Conservation (phyloP, 1,140 invertebrate genomes). For the Subanguina moxae region DNA sequence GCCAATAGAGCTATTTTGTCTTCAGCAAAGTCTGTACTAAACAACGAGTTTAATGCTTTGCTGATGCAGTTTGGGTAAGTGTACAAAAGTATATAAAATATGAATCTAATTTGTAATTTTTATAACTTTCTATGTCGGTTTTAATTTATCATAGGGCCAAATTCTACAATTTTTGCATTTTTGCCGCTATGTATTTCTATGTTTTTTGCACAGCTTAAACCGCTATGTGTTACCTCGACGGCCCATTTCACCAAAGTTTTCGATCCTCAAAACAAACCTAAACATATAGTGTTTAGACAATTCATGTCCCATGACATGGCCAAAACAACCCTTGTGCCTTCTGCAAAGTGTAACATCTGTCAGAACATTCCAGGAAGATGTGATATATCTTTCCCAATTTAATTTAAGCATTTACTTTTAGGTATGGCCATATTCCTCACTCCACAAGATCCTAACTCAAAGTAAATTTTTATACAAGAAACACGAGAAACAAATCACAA, state of each 20-base stretch:
- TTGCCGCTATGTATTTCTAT: no score
- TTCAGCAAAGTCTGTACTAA: constrained; percentile 46
- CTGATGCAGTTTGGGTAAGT: constrained; percentile 56
- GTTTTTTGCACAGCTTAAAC: no score
- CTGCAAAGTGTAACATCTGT: constrained; percentile 58
- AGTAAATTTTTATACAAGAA: constrained; percentile 26
- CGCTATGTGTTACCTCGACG: no score
- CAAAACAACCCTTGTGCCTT: constrained; percentile 58
- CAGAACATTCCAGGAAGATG: constrained; percentile 55
- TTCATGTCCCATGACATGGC: constrained; percentile 59
- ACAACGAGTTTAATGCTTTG: constrained; percentile 50
- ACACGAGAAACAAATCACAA: not conserved
- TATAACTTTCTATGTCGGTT: no score
- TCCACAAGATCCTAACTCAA: constrained; percentile 44
- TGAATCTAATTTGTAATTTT: no score
- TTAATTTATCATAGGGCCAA: no score
- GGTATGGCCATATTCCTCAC: constrained; percentile 54
- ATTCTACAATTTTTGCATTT: no score
- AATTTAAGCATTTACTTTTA: constrained; percentile 9
- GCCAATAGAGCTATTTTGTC: constrained; percentile 49
- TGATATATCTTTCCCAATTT: constrained; percentile 3
- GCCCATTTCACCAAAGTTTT: no score
- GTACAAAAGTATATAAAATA: no score
- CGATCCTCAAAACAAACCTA: no score
- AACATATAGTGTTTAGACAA: no score